These are phyloP conservation scores for Arnoldichthys spilopterus DNA, from an alignment of 2,797 vertebrate species.

Conservation along the genomic window DNA sequence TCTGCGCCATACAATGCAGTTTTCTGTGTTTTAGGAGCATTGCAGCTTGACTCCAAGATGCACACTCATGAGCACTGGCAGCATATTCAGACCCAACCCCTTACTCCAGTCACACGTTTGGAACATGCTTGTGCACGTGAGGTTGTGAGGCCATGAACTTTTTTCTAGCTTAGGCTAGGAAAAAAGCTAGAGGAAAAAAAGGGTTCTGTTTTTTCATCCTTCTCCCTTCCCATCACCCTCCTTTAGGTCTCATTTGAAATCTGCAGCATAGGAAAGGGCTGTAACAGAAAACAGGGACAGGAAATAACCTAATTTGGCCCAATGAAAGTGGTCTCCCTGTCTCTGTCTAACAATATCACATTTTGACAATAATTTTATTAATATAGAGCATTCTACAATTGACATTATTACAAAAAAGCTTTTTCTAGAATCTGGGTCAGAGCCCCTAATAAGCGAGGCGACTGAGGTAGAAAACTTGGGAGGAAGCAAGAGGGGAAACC, in stretches of 20 bases:
- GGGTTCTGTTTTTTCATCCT: conserved; percentile 3
- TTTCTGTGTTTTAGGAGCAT: neutral
- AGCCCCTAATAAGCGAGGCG: too few species aligned
- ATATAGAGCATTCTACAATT: too few species aligned
- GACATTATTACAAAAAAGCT: too few species aligned
- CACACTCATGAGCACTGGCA: conserved; percentile 22
- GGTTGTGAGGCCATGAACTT: conserved; percentile 18
- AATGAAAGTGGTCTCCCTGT: neutral
- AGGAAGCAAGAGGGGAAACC: too few species aligned
- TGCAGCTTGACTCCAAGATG: conserved; percentile 39
- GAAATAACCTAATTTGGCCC: conserved; percentile 59
- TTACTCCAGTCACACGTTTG: conserved; percentile 51
- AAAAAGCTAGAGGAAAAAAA: too few species aligned
- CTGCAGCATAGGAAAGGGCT: conserved; percentile 19
- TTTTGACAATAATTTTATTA: too few species aligned
- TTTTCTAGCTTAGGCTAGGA: conserved; percentile 10
- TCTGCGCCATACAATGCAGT: conserved; percentile 12
- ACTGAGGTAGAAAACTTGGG: too few species aligned
- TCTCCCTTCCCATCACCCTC: conserved; percentile 22
- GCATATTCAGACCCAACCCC: conserved; percentile 24
- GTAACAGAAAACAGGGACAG: conserved; percentile 56
- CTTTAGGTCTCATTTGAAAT: conserved; percentile 29
- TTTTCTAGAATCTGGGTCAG: too few species aligned
- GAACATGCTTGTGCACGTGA: conserved; percentile 47
- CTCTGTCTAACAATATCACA: too few species aligned